Percentiles rank a stretch among this genome's conserved stretches.
These are phyloP conservation scores for Euzophera pinguis DNA, from an alignment of 2,888 invertebrate genomes.

Conservation along the genomic window DNA sequence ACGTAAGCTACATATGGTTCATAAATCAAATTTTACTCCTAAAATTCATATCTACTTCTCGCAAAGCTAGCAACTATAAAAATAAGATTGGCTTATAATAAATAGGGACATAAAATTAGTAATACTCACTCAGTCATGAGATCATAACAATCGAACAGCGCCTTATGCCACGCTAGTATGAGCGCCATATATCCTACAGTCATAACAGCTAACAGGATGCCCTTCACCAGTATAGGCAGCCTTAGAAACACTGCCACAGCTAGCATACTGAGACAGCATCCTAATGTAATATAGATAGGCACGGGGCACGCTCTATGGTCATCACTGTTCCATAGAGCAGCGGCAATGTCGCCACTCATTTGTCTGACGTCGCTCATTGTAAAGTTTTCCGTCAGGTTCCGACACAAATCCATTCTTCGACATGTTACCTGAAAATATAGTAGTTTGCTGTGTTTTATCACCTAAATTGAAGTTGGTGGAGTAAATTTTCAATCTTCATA, in stretches of 20 bases:
- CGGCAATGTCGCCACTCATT: conserved; percentile 45
- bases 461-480: too few species aligned
- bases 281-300: conserved; percentile 92
- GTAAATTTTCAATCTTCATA: too few species aligned
- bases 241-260: conserved; percentile 91
- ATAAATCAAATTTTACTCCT: too few species aligned
- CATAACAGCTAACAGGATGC: conserved; percentile 87
- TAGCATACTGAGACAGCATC: conserved; percentile 90
- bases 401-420: conserved; percentile 60
- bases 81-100: too few species aligned
- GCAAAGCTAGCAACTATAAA: too few species aligned
- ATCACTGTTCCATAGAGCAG: conserved; percentile 62
- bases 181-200: conserved; percentile 89
- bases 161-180: conserved; percentile 89
- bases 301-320: conserved; percentile 90
- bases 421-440: conserved; percentile 60
- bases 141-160: conserved; percentile 91
- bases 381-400: conserved; percentile 64
- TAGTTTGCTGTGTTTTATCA: too few species aligned
- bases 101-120: too few species aligned
- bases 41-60: too few species aligned
- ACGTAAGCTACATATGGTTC: too few species aligned
- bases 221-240: conserved; percentile 90
- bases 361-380: conserved; percentile 74
- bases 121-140: conserved; percentile 84